Base-by-base conservation (phyloP, 2,888 invertebrate species). In the Diadegma fenestrale region DNA sequence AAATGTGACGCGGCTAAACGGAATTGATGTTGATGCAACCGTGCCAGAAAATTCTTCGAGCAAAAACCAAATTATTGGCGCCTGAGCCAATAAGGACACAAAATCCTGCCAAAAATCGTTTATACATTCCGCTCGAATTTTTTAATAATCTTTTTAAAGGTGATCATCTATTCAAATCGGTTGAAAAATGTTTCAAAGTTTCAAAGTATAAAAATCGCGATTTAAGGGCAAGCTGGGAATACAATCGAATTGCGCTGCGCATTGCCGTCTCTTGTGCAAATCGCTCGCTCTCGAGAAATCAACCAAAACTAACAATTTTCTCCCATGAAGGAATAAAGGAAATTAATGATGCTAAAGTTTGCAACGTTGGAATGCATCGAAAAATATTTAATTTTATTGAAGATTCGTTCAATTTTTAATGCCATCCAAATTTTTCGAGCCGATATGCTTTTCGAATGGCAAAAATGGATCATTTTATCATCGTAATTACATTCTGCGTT, bases 21-120 rank as follows among this genome's bases (percentile, higher is more conserved):
- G 63, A 37, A 64, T 64, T 30, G 37, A 64, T n/a, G 30, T 33
- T 37, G 63, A 64, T 19, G n/a, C n/a, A 19, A 33, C n/a, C 19
- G 30, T 64, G 63, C 63, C 63, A 64, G 63, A 37, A 37, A 37
- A 64, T 8, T 0, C 8, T 64, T 37, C n/a, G 37, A 64, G 33
- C n/a, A 64, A 64, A 37, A 64, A 64, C n/a, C 8, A 33, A 37
- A 64, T 33, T 8, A 37, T 64, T 64, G 63, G 63, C 63, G 5
- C 63, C n/a, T 7, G 63, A 14, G 63, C 37, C 33, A 64, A 64
- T n/a, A n/a, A 17, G 37, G 37, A 8, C 63, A 33, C 8, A 33
- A 33, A 33, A 54, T 54, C 2, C 12, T 12, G 19, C 22, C 19
- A 58, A 58, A 26, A 26, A 58, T 58, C 26, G 14, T 58, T 58